Evolutionary conservation across 2,113 vertebrate genomes (phyloP).

Genomic region (Brachypodius melanocephalos): DNA sequence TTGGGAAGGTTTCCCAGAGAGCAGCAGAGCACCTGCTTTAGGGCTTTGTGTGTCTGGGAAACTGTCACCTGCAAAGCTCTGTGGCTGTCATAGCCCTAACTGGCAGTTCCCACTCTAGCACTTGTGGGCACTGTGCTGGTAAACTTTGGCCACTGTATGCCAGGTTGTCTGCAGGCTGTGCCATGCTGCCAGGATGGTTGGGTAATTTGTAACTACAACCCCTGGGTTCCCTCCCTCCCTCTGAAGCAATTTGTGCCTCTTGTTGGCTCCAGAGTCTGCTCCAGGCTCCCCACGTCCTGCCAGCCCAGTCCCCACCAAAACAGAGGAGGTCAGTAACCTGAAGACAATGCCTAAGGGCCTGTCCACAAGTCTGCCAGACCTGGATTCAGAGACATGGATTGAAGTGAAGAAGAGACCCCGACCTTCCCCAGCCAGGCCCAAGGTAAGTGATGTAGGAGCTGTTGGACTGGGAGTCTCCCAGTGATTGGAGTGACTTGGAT

Average conservation of each 20-base stretch:
- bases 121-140: neutral
- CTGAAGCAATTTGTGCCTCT: neutral
- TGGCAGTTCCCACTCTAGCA: too few relatives aligned
- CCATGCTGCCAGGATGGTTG: neutral
- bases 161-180: neutral
- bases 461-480: neutral
- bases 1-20: neutral
- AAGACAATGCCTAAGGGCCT: constrained; percentile 97
- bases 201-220: neutral
- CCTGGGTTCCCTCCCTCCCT: neutral
- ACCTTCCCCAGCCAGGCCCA: constrained; percentile 88
- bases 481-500: neutral
- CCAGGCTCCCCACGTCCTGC: constrained; percentile 81
- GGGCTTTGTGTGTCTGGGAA: neutral
- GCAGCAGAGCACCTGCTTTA: neutral
- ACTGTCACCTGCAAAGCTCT: neutral
- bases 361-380: constrained; percentile 92
- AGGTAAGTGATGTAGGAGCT: constrained; percentile 67
- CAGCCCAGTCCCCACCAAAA: constrained; percentile 77
- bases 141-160: neutral
- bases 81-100: neutral
- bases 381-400: constrained; percentile 97
- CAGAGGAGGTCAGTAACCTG: constrained; percentile 87
- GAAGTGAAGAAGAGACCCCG: constrained; percentile 96
- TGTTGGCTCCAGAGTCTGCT: constrained; percentile 67